Conservation (phyloP, 1,140 invertebrate genomes). For the Conus ventricosus region DNA sequence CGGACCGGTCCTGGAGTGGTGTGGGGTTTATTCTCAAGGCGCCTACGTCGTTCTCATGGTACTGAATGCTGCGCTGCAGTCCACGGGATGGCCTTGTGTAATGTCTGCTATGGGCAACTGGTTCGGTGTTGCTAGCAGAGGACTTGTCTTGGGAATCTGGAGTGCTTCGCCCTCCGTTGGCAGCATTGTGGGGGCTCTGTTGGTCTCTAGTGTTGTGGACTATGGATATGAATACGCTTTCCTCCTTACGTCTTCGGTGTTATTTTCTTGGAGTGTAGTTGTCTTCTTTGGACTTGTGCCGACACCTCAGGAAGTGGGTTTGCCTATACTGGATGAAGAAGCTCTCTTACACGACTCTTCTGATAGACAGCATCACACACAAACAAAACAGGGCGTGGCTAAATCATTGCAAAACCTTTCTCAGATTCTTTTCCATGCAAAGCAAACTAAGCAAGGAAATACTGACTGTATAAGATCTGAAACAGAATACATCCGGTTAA, state of each 20-base stretch:
- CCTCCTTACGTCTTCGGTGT: slow-evolving; percentile 71
- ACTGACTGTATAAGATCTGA: too few species aligned
- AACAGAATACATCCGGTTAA: too few species aligned
- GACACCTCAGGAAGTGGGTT: slow-evolving; percentile 68
- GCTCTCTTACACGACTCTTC: too few species aligned
- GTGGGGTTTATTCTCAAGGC: slow-evolving; percentile 72
- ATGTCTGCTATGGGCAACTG: slow-evolving; percentile 95
- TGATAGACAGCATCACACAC: too few species aligned
- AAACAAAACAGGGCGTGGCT: too few species aligned
- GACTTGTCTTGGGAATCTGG: slow-evolving; percentile 76
- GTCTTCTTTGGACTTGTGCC: slow-evolving; percentile 71
- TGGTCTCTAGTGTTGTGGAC: slow-evolving; percentile 73
- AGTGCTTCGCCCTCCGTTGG: slow-evolving; percentile 77
- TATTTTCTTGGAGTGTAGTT: slow-evolving; percentile 72
- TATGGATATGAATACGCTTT: slow-evolving; percentile 77
- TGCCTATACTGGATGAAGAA: background rate
- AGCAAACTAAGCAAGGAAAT: too few species aligned
- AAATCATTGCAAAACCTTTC: too few species aligned
- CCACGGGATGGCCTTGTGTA: slow-evolving; percentile 94
- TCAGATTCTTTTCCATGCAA: too few species aligned
- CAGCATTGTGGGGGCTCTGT: slow-evolving; percentile 76
- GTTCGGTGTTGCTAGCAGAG: slow-evolving; percentile 92
- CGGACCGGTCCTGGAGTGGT: slow-evolving; percentile 75
- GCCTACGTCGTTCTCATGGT: slow-evolving; percentile 78
- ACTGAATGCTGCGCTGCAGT: slow-evolving; percentile 91